Evolutionary conservation across 1,140 invertebrate genomes (phyloP).

Genomic region (Lepidotrigona ventralis): DNA sequence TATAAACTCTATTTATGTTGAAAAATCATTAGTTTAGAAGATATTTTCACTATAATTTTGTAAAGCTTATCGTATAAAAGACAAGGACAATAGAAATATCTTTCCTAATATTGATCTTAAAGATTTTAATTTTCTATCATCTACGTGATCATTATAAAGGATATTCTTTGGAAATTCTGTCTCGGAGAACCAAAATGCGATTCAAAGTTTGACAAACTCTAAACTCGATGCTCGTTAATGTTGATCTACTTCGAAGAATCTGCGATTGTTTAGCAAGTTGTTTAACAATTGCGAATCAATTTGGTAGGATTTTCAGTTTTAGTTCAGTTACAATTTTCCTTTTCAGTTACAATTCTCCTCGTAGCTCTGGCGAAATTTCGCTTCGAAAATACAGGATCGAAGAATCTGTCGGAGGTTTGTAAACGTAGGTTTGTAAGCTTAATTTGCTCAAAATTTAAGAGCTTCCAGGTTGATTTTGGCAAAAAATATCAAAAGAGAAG

Average conservation of each 20-base stretch:
- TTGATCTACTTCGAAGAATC: not conserved
- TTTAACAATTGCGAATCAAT: not conserved
- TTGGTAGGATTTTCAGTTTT: not conserved
- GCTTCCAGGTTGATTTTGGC: not conserved
- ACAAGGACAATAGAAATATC: no score
- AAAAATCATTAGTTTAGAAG: no score
- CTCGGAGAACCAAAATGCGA: not conserved
- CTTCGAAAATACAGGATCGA: not conserved
- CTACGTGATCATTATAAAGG: not conserved
- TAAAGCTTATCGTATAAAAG: no score
- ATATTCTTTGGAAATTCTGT: not conserved
- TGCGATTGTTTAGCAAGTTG: not conserved
- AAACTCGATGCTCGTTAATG: not conserved
- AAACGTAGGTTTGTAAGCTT: not conserved
- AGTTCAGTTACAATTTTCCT: no score
- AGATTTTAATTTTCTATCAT: not conserved
- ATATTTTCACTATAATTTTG: no score
- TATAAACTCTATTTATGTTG: no score
- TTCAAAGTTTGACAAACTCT: not conserved
- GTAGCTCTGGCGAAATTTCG: not conserved
- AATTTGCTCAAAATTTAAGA: not conserved
- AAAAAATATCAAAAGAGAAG: no score
- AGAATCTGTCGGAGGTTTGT: not conserved
- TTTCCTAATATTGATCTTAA: not conserved
- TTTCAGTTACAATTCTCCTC: not conserved